Evolutionary conservation across 2,888 invertebrate species (phyloP), one percentile per base, ranked within the genome.

Genomic region (Xylocampa areola): DNA sequence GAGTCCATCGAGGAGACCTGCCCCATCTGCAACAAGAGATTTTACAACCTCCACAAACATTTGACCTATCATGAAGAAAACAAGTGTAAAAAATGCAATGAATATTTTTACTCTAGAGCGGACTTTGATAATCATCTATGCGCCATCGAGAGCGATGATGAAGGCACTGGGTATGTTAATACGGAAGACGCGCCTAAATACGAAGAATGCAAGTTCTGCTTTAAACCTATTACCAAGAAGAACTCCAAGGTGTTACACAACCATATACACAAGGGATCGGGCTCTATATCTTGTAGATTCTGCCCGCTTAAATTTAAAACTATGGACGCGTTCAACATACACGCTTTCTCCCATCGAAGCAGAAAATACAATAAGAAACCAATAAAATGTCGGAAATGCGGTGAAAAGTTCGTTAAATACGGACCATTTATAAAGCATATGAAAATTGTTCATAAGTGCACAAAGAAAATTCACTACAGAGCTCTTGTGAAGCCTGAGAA

Each of bases 211-310:
- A 71, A 62, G 4, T 94, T 94, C 80, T 94, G 94, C 74, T 94
- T 94, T 79, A 94, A 94, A 67, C 91, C 92, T 0, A 82, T 90
- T 41, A 92, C 93, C 0, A 86, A 79, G 45, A 86, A 82, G 49
- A 84, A 77, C 53, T 89, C 93, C 0, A 87, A 89, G 59, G 77
- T 79, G 19, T 80, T 82, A 49, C 94, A 94, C 71, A 81, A 90
- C 35, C 79, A 81, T 2, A 87, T 93, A 10, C 94, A 94, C 74
- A 84, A 74, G 25, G 87, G 85, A 0, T 92, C 94, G 0, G 92
- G 94, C 1, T 85, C 91, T 1, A 94, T 94, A 71, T 94, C 94
- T 2, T 94, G 94, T 59, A 85, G 94, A 6, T 92, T 94, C 82
- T 94, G 94, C 64, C 64, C 82, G 10, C 86, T 88, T 49, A 94